Evolutionary conservation across 2,113 vertebrate species (phyloP).

Genomic region (Chiloscyllium plagiosum): DNA sequence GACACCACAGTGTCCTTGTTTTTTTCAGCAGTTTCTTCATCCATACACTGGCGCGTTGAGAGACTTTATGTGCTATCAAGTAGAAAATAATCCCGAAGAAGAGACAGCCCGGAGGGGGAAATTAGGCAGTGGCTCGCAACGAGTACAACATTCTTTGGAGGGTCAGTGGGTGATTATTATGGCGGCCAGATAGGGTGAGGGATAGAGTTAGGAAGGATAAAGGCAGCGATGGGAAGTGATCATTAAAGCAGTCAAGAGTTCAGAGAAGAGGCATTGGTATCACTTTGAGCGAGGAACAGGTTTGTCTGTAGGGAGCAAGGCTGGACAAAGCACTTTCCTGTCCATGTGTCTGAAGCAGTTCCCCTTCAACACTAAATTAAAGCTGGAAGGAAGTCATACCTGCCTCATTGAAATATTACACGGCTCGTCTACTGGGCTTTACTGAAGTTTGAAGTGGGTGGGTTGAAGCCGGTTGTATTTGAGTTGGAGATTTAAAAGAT

Average conservation of each 20-base stretch:
- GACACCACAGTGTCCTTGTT: too few relatives aligned
- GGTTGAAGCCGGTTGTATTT: neutral
- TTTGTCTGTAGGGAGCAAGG: too few relatives aligned
- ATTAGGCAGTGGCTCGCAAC: too few relatives aligned
- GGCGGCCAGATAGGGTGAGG: neutral
- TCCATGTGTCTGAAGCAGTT: neutral
- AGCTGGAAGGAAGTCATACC: neutral
- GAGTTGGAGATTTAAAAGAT: neutral
- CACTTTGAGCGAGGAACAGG: too few relatives aligned
- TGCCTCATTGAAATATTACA: neutral
- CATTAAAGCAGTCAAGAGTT: neutral
- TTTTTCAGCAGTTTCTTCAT: too few relatives aligned
- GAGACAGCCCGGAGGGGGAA: too few relatives aligned
- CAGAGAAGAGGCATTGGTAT: too few relatives aligned
- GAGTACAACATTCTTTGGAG: too few relatives aligned
- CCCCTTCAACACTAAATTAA: neutral
- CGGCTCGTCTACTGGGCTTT: neutral
- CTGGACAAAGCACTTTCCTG: neutral
- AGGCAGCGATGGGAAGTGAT: neutral
- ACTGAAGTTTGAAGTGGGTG: neutral
- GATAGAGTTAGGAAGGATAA: neutral
- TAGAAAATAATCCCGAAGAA: too few relatives aligned
- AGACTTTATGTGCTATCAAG: too few relatives aligned
- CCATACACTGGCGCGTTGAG: too few relatives aligned
- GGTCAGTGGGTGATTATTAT: too few relatives aligned